phyloP scores from a whole-genome alignment of 2,797 vertebrate species.

The Takifugu ocellatus region DNA sequence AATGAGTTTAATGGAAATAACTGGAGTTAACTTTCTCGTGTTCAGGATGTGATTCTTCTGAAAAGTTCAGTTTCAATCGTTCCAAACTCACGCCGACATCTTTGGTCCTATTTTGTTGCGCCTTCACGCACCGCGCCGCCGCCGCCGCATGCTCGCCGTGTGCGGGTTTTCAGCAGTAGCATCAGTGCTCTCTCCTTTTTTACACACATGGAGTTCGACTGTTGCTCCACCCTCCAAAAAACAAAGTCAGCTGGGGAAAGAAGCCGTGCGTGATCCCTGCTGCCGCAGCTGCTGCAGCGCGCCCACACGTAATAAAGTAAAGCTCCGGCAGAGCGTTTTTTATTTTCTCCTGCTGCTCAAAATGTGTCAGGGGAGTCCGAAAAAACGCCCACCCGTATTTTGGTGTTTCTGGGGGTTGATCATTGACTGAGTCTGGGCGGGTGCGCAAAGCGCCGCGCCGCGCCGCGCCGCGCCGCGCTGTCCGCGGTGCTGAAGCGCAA shows the following conservation, averaged over 20 bases:
- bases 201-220: conserved; percentile 19
- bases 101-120: too few relatives aligned
- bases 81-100: too few relatives aligned
- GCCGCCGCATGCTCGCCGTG: too few relatives aligned
- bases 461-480: conserved; percentile 44
- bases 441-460: background rate
- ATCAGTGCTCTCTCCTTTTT: background rate
- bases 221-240: conserved; percentile 53
- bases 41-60: too few relatives aligned
- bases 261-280: background rate
- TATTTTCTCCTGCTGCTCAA: conserved; percentile 1
- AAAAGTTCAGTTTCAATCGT: too few relatives aligned
- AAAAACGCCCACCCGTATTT: conserved; percentile 46
- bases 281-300: background rate
- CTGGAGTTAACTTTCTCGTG: too few relatives aligned
- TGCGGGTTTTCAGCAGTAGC: too few relatives aligned
- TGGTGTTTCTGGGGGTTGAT: conserved; percentile 24
- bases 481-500: conserved; percentile 68
- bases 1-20: too few relatives aligned
- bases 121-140: too few relatives aligned
- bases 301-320: conserved; percentile 5
- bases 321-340: background rate
- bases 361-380: conserved; percentile 7
- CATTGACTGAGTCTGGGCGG: conserved; percentile 32
- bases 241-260: conserved; percentile 17